Evolutionary conservation across 2,888 invertebrate genomes (phyloP).

Genomic region (Cistogaster globosa): DNA sequence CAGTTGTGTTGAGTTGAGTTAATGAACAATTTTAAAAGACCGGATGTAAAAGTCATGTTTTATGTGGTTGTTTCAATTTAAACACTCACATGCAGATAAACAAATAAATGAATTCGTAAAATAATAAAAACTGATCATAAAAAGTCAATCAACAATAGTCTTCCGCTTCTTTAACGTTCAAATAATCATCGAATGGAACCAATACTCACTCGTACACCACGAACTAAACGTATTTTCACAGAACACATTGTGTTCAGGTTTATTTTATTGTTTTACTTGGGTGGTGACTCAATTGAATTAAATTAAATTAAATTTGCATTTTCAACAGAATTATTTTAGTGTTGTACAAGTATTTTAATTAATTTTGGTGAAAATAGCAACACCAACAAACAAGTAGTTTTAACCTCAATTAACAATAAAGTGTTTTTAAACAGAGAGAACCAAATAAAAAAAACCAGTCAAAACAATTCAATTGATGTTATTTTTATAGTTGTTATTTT

Average conservation of each 20-base stretch:
- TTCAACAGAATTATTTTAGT: constrained; percentile 63
- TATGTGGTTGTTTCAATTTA: constrained; percentile 50
- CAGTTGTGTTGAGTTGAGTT: neutral
- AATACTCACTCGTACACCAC: constrained; percentile 75
- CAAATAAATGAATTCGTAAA: constrained; percentile 15
- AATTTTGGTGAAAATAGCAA: constrained; percentile 56
- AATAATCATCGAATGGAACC: constrained; percentile 82
- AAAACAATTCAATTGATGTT: constrained; percentile 75
- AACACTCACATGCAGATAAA: constrained; percentile 39
- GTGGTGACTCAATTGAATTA: constrained; percentile 70
- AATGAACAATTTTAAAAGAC: constrained; percentile 58
- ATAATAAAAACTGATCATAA: constrained; percentile 63
- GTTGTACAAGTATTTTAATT: constrained; percentile 48
- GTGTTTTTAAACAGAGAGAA: constrained; percentile 52
- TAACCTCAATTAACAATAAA: constrained; percentile 48
- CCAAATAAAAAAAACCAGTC: constrained; percentile 27
- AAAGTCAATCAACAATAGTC: constrained; percentile 75
- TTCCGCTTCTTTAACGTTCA: constrained; percentile 74
- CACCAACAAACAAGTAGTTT: constrained; percentile 59
- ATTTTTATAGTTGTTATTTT: constrained; percentile 64
- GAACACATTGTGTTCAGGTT: constrained; percentile 26
- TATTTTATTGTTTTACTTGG: constrained; percentile 44
- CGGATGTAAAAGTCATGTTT: constrained; percentile 72
- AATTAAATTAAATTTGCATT: constrained; percentile 72
- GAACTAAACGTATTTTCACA: neutral